phyloP scores from a whole-genome alignment of 2,113 vertebrate species.

The Crotalus viridis region DNA sequence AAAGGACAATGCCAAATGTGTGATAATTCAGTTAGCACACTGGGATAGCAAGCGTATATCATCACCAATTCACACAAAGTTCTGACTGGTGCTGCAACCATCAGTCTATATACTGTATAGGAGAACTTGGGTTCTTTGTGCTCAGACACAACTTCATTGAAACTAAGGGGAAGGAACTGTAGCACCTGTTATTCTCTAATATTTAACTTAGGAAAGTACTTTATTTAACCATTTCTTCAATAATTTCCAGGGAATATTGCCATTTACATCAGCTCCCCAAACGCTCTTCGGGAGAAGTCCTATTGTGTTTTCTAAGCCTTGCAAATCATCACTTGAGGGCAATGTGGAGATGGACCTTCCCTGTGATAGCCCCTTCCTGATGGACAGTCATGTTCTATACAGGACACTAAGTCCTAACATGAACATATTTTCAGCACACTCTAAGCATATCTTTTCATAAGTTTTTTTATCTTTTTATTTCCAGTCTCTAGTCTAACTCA shows the following conservation, averaged over 20 bases:
- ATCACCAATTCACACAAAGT: not conserved
- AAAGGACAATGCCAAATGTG: no score
- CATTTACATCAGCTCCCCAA: not conserved
- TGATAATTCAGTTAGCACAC: not conserved
- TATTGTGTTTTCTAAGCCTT: not conserved
- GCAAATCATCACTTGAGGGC: not conserved
- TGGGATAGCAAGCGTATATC: not conserved
- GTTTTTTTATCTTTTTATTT: not conserved
- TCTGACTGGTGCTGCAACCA: not conserved
- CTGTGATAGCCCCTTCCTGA: not conserved
- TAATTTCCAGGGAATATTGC: not conserved
- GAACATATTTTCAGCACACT: not conserved
- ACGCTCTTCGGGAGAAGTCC: not conserved
- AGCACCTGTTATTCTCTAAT: not conserved
- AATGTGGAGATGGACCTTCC: not conserved
- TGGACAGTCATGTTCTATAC: not conserved
- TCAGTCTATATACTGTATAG: not conserved
- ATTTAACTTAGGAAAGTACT: not conserved
- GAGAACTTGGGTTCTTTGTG: not conserved
- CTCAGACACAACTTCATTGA: not conserved
- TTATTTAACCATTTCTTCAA: not conserved
- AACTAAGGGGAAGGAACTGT: not conserved
- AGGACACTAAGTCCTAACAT: not conserved
- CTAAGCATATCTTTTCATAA: not conserved
- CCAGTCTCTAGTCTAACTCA: not conserved